Base-by-base conservation (phyloP, 1,140 invertebrate species). In the Drosophila pandora region DNA sequence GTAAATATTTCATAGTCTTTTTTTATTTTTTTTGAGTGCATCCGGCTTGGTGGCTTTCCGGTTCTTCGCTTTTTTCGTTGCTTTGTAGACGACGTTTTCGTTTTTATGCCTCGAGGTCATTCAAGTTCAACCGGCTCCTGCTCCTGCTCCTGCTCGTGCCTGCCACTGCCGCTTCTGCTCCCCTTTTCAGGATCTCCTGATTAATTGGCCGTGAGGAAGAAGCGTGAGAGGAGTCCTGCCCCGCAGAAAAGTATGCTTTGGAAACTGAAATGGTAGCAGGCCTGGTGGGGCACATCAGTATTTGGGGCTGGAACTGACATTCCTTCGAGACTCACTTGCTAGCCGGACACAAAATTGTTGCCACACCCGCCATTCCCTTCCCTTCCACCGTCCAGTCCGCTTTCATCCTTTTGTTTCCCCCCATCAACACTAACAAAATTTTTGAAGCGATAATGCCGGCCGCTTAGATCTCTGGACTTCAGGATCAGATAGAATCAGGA, bases 21-120 rank as follows among this genome's bases (percentile, higher is more conserved):
- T 9, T 2, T 2, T 12, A 22, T 58, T 58, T 34, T 34, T 8
- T 34, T 5, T 1, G 1, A 10, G 37, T 54, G 59, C 41, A 30
- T 47, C n/a, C 25, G 56, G 32, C 25, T 32, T 34, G 17, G 7
- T 30, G 57, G 28, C 49, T 21, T 60, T 21, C 64, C 47, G 34
- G 32, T 48, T 17, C 48, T 55, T 22, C 28, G 22, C 23, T 53
- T 21, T 45, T 45, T 65, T 10, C 12, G 13, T 45, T 65, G 39
- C 39, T 84, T 84, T 84, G 80, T 84, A 76, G 54, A 74, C 63
- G 72, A 48, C 41, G 57, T 77, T 73, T 84, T 77, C 73, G 81
- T 80, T 77, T 84, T 84, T 76, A 74, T 81, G 65, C 73, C 61
- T 67, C 64, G 82, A 85, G 82, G 81, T 85, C 70, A 85, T 78